Base-by-base conservation (phyloP, 2,888 invertebrate species). In the Euphydryas editha region DNA sequence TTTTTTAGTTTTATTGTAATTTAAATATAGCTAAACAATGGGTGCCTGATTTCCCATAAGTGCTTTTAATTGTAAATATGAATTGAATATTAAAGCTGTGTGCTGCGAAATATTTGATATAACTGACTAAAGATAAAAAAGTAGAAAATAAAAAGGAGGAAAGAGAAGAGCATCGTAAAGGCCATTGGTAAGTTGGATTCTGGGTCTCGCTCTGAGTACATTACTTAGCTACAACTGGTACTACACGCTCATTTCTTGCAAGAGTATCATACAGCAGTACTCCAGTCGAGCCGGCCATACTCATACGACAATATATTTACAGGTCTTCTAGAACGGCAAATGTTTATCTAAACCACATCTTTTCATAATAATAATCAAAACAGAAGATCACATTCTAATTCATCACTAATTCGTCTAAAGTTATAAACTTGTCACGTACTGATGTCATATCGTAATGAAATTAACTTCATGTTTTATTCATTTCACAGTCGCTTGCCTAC, bases 401-500 rank as follows among this genome's bases (percentile, higher is more conserved):
- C n/a, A 6, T n/a, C n/a, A 15, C 36, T 54, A 54, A 36, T 17
- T 36, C 54, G 15, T 17, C 15, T 17, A 59, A 59, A 55, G 42
- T 60, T 37, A 67, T 59, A 60, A 59, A 63, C 59, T 59, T 47
- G 55, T 67, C 60, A 65, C 64, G 68, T 65, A 65, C 49, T 57
- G 49, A 67, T 60, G 60, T 69, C 68, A 61, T 67, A 49, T 62
- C 61, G 62, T 72, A 71, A 72, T 74, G 71, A 70, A 71, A 73
- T 74, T 73, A 72, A 71, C 44, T 20, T 54, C 54, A 74, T 72
- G 70, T 72, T 72, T 75, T 73, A 75, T 73, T 75, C 73, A 75
- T 75, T 54, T 51, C 51, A 63, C 51, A 65, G 70, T 55, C 58
- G 17, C 68, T 71, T 54, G 54, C 67, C 71, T 72, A 71, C 72